These are phyloP conservation scores for Bufo gargarizans DNA, from an alignment of 2,113 vertebrate genomes.

Conservation along the genomic window DNA sequence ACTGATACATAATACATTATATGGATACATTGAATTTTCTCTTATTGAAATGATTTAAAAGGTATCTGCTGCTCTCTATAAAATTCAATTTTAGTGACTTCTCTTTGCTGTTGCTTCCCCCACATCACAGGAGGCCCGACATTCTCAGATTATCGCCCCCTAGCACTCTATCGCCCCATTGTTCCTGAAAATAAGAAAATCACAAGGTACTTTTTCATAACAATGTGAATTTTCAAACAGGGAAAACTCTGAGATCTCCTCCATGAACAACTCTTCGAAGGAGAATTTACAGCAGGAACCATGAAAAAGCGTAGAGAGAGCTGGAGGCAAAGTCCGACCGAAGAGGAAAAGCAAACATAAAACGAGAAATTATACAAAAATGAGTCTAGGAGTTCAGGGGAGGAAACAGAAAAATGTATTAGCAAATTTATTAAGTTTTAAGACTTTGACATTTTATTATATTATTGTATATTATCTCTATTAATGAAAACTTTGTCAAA, in stretches of 20 bases:
- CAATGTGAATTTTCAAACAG: background rate
- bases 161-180: background rate
- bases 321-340: background rate
- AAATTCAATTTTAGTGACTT: background rate
- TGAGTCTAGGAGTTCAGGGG: background rate
- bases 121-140: background rate
- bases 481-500: too few species aligned
- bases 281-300: background rate
- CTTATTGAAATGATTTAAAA: background rate
- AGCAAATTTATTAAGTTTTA: background rate
- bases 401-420: background rate
- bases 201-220: background rate
- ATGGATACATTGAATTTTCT: background rate
- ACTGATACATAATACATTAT: background rate
- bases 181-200: background rate
- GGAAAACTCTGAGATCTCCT: background rate
- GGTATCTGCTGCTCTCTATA: background rate
- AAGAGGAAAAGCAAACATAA: background rate
- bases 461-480: too few species aligned
- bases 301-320: background rate
- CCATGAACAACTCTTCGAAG: background rate
- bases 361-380: background rate
- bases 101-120: background rate
- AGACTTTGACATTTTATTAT: background rate
- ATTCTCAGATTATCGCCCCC: background rate